Evolutionary conservation across 2,888 invertebrate genomes (phyloP).

Genomic region (Cephus rjabovi): DNA sequence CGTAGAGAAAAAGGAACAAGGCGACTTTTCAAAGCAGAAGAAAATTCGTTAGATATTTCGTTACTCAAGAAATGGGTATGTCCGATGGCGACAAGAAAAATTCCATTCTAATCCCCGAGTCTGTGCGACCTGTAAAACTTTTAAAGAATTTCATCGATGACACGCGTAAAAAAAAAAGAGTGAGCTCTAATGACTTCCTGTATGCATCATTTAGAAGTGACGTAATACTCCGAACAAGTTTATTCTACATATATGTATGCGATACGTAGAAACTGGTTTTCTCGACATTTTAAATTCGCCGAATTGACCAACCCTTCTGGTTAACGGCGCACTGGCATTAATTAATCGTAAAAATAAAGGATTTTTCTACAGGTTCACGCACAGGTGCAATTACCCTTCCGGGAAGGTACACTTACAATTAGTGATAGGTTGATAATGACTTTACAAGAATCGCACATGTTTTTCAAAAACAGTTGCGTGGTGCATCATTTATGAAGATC

Average conservation of each 20-base stretch:
- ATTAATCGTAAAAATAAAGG: background rate
- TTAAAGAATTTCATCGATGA: background rate
- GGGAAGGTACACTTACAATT: background rate
- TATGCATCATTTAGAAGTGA: background rate
- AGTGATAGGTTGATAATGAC: background rate
- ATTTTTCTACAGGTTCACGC: background rate
- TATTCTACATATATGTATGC: background rate
- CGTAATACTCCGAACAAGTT: background rate
- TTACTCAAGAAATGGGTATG: background rate
- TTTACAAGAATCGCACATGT: background rate
- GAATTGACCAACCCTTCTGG: background rate
- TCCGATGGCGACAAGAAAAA: background rate
- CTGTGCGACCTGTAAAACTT: background rate
- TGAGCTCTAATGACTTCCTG: background rate
- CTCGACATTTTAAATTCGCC: background rate
- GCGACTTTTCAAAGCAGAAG: background rate
- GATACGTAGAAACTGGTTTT: background rate
- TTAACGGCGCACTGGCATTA: background rate
- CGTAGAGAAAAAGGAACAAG: background rate
- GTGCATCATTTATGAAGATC: background rate
- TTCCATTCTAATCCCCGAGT: background rate
- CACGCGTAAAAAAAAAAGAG: background rate
- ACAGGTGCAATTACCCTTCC: background rate
- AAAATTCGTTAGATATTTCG: background rate
- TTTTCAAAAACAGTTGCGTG: background rate